Conservation (phyloP, 30 jellyfish, hydroid and myxozoan species). For the Sanderia malayensis region DNA sequence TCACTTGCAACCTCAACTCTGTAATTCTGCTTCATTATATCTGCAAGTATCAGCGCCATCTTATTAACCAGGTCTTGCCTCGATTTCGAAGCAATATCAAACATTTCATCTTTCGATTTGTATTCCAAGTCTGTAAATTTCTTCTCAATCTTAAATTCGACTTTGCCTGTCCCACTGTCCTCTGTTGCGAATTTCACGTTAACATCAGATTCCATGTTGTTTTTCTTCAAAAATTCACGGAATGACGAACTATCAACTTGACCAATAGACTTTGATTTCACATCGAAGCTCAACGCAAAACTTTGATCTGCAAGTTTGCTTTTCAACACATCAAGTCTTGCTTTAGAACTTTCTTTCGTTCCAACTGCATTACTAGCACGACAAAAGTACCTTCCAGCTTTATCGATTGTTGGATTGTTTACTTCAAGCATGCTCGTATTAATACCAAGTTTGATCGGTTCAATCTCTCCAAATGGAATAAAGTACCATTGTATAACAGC, state of each 20-base stretch:
- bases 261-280: background rate
- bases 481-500: slow-evolving; percentile 28
- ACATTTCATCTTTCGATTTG: slow-evolving; percentile 8
- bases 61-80: slow-evolving; percentile 23
- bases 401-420: background rate
- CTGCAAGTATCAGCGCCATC: slow-evolving; percentile 1
- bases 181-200: background rate
- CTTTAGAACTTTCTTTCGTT: slow-evolving; percentile 6
- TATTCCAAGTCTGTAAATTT: background rate
- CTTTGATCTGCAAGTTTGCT: background rate
- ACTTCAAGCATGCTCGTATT: background rate
- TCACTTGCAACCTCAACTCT: slow-evolving; percentile 2
- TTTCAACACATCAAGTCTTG: slow-evolving; percentile 32
- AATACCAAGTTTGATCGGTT: background rate
- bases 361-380: slow-evolving; percentile 38
- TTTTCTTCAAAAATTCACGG: background rate
- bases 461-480: background rate
- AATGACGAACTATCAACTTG: background rate
- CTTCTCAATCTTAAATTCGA: background rate
- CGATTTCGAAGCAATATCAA: slow-evolving; percentile 19
- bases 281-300: background rate
- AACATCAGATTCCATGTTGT: background rate
- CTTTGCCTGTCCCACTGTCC: background rate
- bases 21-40: background rate
- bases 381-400: slow-evolving; percentile 39